Conservation (phyloP, 2,797 vertebrate species). For the Fringilla coelebs region DNA sequence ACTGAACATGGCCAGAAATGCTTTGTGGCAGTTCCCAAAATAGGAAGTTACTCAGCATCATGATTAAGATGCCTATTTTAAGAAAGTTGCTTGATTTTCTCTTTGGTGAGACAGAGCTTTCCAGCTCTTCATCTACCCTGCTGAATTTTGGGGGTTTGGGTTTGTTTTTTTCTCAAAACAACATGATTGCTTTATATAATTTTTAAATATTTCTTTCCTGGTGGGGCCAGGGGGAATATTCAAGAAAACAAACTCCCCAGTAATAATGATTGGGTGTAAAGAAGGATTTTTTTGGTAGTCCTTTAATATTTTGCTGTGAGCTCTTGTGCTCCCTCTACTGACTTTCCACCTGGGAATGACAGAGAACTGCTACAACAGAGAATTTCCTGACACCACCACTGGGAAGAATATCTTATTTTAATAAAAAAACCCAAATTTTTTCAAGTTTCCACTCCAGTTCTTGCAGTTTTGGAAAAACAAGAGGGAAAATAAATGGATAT, state of each 20-base stretch:
- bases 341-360: not conserved
- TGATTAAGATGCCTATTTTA: not conserved
- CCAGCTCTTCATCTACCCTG: not conserved
- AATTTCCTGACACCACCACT: not conserved
- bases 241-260: not conserved
- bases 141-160: not conserved
- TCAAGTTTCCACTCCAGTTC: not conserved
- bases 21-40: not conserved
- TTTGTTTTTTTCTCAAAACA: not conserved
- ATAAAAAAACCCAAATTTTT: accelerated
- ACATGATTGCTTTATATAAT: accelerated
- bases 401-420: not conserved
- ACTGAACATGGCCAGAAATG: not conserved
- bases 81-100: not conserved
- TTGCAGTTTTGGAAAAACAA: not conserved
- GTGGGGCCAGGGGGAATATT: not conserved
- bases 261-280: not conserved
- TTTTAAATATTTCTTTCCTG: not conserved
- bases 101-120: not conserved
- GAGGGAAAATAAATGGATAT: accelerated
- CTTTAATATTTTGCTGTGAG: not conserved
- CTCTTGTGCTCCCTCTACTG: slow-evolving; percentile 67
- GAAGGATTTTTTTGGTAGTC: not conserved
- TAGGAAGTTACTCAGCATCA: not conserved
- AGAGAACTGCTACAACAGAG: not conserved